A percentile compares a stretch with the other conserved stretches of the same genome.
Evolutionary conservation across 2,113 vertebrate genomes (phyloP).

Genomic region (Typhlomys cinereus): DNA sequence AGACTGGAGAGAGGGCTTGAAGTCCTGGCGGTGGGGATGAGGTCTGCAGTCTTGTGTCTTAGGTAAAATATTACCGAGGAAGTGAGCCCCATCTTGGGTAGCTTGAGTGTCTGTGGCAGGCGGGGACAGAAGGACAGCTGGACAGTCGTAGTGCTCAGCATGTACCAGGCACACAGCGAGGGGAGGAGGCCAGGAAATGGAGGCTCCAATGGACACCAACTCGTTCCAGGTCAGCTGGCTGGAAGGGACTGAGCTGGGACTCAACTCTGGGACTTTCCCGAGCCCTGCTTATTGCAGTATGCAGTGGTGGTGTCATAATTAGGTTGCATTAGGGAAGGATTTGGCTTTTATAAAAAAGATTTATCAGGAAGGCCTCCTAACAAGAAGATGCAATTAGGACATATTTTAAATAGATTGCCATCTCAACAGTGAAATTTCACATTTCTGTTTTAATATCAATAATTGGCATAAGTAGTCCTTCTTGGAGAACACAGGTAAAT

Average conservation of each 20-base stretch:
- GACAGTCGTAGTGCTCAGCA: not conserved
- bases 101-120: not conserved
- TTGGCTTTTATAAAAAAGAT: conserved; percentile 61
- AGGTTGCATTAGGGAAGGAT: conserved; percentile 34
- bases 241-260: not conserved
- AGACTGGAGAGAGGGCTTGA: not conserved
- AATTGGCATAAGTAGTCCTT: conserved; percentile 60
- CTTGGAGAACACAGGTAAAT: conserved; percentile 71
- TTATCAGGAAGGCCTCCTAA: conserved; percentile 50
- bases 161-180: not conserved
- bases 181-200: not conserved
- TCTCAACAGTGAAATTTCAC: conserved; percentile 59
- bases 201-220: not conserved
- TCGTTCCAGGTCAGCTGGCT: not conserved
- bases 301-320: not conserved
- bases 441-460: conserved; percentile 68
- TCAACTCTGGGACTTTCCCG: not conserved
- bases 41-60: not conserved
- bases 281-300: not conserved
- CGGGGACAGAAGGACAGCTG: not conserved
- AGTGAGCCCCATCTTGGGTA: too few relatives aligned
- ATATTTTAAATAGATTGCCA: conserved; percentile 60
- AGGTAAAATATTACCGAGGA: too few relatives aligned
- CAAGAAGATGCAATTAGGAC: conserved; percentile 59
- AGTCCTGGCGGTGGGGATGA: not conserved